phyloP scores from a whole-genome alignment of 2,888 invertebrate genomes.

The Omphaloscelis lunosa region DNA sequence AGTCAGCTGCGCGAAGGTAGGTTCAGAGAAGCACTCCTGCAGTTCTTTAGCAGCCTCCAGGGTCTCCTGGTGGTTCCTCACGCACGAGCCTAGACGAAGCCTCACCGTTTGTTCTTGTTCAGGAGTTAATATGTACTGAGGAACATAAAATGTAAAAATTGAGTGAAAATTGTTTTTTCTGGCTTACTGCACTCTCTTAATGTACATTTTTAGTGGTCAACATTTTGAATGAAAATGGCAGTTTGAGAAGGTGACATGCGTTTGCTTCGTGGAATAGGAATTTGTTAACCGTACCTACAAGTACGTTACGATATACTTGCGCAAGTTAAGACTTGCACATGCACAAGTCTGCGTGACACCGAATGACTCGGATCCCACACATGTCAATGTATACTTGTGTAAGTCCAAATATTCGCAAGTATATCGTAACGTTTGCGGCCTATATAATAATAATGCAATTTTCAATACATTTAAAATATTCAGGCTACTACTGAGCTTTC shows the following conservation, averaged over 20 bases:
- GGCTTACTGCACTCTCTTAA: neutral
- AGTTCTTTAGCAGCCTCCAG: conserved; percentile 76
- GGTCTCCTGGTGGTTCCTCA: conserved; percentile 78
- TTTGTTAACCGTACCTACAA: neutral
- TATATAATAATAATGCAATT: neutral
- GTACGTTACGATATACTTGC: neutral
- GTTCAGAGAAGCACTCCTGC: conserved; percentile 84
- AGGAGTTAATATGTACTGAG: conserved; percentile 69
- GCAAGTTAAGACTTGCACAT: no score
- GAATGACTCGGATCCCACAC: no score
- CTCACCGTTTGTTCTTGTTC: conserved; percentile 72
- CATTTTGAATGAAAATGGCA: neutral
- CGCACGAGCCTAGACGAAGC: conserved; percentile 75
- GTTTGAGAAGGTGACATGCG: neutral
- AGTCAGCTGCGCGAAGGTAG: conserved; percentile 87
- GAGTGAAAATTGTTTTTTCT: no score
- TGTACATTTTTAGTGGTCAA: neutral
- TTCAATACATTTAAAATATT: neutral
- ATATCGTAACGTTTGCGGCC: no score
- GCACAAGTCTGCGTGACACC: no score
- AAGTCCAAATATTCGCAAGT: no score
- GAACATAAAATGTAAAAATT: neutral
- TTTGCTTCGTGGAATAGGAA: neutral
- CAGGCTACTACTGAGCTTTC: neutral
- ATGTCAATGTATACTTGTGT: no score